Conservation (phyloP, 2,113 vertebrate species). For the Chlorodrepanis virens region DNA sequence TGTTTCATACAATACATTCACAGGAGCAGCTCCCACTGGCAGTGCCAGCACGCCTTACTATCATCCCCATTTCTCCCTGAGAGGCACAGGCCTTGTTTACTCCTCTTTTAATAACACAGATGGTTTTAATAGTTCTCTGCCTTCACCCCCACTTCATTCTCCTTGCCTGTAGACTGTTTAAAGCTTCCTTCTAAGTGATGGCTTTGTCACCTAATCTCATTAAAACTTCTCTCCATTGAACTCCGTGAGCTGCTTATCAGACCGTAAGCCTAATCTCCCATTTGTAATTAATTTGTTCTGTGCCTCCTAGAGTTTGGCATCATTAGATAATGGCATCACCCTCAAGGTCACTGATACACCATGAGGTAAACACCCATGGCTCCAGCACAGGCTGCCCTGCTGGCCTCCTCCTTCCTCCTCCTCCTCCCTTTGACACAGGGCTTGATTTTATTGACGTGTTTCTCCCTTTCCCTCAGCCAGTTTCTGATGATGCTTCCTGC, state of each 20-base stretch:
- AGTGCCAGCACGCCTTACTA: background rate
- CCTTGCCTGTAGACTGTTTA: slow-evolving; percentile 30
- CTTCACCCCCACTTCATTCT: slow-evolving; percentile 18
- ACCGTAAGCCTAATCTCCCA: slow-evolving; percentile 44
- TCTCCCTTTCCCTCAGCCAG: background rate
- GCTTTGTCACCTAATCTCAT: slow-evolving; percentile 62
- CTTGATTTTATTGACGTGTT: slow-evolving; percentile 25
- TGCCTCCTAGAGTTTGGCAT: slow-evolving; percentile 57
- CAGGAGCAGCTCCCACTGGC: background rate
- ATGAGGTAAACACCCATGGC: background rate
- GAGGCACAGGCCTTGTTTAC: slow-evolving; percentile 42
- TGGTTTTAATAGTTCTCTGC: slow-evolving; percentile 46
- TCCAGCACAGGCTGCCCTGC: background rate
- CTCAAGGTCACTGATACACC: slow-evolving; percentile 43
- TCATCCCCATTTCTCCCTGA: background rate
- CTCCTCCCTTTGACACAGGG: background rate
- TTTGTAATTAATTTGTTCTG: slow-evolving; percentile 66
- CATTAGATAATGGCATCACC: slow-evolving; percentile 40
- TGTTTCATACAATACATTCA: fast-evolving
- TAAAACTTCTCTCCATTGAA: slow-evolving; percentile 59
- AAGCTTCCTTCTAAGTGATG: slow-evolving; percentile 47
- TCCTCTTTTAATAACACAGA: slow-evolving; percentile 49
- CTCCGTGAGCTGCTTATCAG: slow-evolving; percentile 52
- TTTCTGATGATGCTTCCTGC: background rate
- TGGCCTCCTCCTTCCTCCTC: background rate